Percentiles rank a stretch among this genome's conserved stretches.
Evolutionary conservation across 2,888 invertebrate genomes (phyloP).

Genomic region (Ectemnius lituratus): DNA sequence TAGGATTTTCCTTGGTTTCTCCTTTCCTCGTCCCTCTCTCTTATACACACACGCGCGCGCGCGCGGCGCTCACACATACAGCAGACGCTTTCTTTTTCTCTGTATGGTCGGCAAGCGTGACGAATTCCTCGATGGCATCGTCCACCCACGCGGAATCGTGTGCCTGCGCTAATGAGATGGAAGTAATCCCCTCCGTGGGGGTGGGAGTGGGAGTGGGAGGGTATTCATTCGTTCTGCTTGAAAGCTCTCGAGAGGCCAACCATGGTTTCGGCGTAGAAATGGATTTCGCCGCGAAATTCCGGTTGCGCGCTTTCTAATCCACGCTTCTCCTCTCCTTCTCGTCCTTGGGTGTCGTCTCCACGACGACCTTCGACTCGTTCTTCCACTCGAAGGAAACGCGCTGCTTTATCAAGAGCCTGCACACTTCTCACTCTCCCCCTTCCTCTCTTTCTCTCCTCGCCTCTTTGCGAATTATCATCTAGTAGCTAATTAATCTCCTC

Average conservation of each 20-base stretch:
- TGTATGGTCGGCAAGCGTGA: conserved; percentile 50
- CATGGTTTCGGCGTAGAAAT: conserved; percentile 59
- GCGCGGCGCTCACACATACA: too few species aligned
- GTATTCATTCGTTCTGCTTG: conserved; percentile 61
- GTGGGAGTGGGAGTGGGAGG: conserved; percentile 21
- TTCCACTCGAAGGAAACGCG: conserved; percentile 44
- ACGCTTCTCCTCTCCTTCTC: conserved; percentile 30
- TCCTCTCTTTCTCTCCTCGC: conserved; percentile 22
- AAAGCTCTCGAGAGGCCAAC: conserved; percentile 57
- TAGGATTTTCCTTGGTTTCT: conserved; percentile 51
- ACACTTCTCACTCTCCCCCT: conserved; percentile 23
- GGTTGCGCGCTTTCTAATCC: conserved; percentile 56
- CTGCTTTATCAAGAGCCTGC: conserved; percentile 42
- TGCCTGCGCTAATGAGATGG: conserved; percentile 64
- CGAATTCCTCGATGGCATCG: conserved; percentile 55
- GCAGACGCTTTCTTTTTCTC: too few species aligned
- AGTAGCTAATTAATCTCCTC: conserved; percentile 48
- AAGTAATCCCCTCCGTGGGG: conserved; percentile 60
- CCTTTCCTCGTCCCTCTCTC: background rate
- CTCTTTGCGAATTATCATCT: conserved; percentile 53
- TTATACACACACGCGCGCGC: too few species aligned
- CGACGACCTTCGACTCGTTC: conserved; percentile 48
- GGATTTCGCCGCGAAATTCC: conserved; percentile 60
- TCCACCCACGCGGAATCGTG: conserved; percentile 45
- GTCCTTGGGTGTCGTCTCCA: background rate